Percentiles rank a stretch among this genome's conserved stretches.
Evolutionary conservation across 2,797 vertebrate genomes (phyloP).

Genomic region (Pterois miles): DNA sequence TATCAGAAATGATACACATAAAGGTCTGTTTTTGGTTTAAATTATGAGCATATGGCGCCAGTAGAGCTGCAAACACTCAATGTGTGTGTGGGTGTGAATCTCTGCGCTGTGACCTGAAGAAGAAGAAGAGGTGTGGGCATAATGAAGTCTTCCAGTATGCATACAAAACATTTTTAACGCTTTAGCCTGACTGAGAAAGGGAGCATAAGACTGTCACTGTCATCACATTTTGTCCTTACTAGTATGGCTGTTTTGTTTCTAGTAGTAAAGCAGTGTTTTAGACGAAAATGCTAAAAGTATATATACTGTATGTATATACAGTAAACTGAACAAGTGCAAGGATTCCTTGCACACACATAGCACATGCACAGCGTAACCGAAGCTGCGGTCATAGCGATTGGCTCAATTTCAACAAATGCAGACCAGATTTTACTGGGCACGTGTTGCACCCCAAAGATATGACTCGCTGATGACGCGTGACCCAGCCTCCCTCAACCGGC

Average conservation of each 20-base stretch:
- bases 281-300: not conserved
- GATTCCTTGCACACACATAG: too few relatives aligned
- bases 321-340: too few relatives aligned
- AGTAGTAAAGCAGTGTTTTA: not conserved
- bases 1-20: not conserved
- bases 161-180: constrained; percentile 1
- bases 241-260: not conserved
- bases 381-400: too few relatives aligned
- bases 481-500: too few relatives aligned
- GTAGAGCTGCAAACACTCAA: constrained; percentile 11
- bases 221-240: not conserved
- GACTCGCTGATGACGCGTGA: too few relatives aligned
- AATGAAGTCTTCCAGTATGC: constrained; percentile 7
- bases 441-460: too few relatives aligned
- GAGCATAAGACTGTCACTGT: not conserved
- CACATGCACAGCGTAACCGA: too few relatives aligned
- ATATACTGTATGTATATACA: not conserved
- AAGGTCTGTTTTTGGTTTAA: not conserved
- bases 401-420: too few relatives aligned
- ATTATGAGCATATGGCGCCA: constrained; percentile 3
- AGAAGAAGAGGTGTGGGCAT: constrained; percentile 31
- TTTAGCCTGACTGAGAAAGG: constrained; percentile 1
- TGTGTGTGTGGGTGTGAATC: constrained; percentile 43
- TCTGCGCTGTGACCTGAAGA: constrained; percentile 42
- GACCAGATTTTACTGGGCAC: too few relatives aligned